Conservation (phyloP, 2,113 vertebrate genomes). For the Nematolebias whitei region DNA sequence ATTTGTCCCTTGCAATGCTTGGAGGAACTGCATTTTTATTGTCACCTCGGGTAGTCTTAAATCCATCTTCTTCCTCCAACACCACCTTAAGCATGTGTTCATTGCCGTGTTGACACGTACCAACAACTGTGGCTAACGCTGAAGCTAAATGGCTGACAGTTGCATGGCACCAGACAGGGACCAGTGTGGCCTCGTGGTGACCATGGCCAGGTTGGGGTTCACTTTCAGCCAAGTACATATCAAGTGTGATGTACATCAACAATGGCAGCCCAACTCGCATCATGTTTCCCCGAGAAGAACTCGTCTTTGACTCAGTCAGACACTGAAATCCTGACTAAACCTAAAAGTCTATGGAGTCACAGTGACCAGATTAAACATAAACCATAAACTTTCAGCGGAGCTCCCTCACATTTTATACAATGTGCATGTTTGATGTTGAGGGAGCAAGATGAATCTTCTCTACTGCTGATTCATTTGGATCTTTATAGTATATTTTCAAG, state of each 20-base stretch:
- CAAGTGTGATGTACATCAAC: background rate
- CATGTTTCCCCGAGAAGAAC: background rate
- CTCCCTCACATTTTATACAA: background rate
- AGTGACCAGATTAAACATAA: background rate
- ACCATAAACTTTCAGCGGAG: background rate
- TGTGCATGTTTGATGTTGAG: background rate
- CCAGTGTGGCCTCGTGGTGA: conserved; percentile 13
- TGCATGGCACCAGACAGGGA: conserved; percentile 42
- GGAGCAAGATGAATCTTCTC: too few species aligned
- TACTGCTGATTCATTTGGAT: too few species aligned
- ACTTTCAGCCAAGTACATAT: conserved; percentile 7
- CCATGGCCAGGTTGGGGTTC: background rate
- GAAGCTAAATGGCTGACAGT: conserved; percentile 71
- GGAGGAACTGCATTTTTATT: conserved; percentile 26
- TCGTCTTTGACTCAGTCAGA: background rate
- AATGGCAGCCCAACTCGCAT: background rate
- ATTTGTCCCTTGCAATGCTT: conserved; percentile 8
- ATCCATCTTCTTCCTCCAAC: conserved; percentile 1
- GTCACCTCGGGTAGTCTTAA: conserved; percentile 5
- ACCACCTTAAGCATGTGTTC: conserved; percentile 68
- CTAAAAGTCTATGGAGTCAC: background rate
- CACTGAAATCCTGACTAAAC: background rate
- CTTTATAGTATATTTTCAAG: too few species aligned
- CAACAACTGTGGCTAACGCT: conserved; percentile 72
- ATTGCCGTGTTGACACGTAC: conserved; percentile 70